Evolutionary conservation across 2,113 vertebrate species (phyloP).

Genomic region (Scalopus aquaticus): DNA sequence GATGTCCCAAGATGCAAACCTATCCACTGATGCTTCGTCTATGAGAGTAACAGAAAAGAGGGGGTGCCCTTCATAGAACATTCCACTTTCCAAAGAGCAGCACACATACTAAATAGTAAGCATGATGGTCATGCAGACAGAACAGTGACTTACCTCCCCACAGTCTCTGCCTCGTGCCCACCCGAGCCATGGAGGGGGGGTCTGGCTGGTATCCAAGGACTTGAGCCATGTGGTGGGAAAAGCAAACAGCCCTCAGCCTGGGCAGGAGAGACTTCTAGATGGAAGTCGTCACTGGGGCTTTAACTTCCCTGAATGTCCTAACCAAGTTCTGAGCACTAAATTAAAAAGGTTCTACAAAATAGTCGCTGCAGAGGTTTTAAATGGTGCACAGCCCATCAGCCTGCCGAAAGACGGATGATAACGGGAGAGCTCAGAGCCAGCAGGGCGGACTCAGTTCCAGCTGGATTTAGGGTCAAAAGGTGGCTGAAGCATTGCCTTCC

Average conservation of each 20-base stretch:
- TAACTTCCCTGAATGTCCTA: conserved; percentile 10
- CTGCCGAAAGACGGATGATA: conserved; percentile 52
- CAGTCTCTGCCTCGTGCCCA: not conserved
- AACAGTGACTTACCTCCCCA: conserved; percentile 55
- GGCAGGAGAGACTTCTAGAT: not conserved
- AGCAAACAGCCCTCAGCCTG: not conserved
- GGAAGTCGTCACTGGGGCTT: not conserved
- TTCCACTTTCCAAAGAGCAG: not conserved
- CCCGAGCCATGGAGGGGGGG: conserved; percentile 36
- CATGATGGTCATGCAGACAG: not conserved
- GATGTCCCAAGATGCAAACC: not conserved
- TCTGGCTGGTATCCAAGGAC: not conserved
- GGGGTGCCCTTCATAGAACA: too few relatives aligned
- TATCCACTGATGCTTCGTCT: not conserved
- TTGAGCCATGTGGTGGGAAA: rapidly evolving
- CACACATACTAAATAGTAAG: not conserved
- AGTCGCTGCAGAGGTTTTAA: not conserved
- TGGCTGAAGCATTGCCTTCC: conserved; percentile 70
- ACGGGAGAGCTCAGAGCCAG: conserved; percentile 56
- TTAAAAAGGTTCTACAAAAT: conserved; percentile 44
- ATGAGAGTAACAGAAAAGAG: not conserved
- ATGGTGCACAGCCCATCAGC: conserved; percentile 15
- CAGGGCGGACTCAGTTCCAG: conserved; percentile 51
- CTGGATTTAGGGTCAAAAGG: conserved; percentile 70
- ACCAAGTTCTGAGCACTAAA: conserved; percentile 27